Evolutionary conservation across 1,140 invertebrate species (phyloP).

Genomic region (Drosophila busckii): DNA sequence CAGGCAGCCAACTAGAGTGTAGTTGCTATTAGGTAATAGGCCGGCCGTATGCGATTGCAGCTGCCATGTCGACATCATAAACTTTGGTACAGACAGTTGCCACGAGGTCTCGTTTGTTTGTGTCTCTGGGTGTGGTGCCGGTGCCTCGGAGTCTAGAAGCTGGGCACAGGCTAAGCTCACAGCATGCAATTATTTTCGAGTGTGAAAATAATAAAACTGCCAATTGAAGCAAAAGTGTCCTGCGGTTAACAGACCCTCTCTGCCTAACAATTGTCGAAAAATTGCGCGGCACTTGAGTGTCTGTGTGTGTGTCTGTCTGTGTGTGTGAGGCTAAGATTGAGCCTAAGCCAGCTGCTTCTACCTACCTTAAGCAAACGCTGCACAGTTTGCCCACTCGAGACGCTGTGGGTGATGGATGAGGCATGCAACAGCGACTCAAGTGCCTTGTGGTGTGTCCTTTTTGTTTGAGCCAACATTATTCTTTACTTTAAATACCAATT

Average conservation of each 20-base stretch:
- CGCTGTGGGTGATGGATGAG: constrained; percentile 71
- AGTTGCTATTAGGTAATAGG: constrained; percentile 41
- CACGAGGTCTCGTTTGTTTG: constrained; percentile 42
- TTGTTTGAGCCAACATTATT: constrained; percentile 71
- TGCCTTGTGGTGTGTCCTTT: constrained; percentile 62
- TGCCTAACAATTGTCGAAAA: constrained; percentile 36
- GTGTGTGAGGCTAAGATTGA: no score
- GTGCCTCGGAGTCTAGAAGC: neutral
- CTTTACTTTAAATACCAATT: constrained; percentile 76
- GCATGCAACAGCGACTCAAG: constrained; percentile 45
- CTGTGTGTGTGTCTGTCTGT: neutral
- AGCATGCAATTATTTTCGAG: constrained; percentile 73
- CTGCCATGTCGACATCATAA: constrained; percentile 60
- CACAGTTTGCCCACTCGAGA: constrained; percentile 41
- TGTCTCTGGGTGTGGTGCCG: constrained; percentile 4
- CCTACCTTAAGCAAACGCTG: constrained; percentile 39
- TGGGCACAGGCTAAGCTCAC: constrained; percentile 54
- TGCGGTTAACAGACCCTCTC: constrained; percentile 36
- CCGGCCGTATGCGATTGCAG: constrained; percentile 44
- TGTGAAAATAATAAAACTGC: constrained; percentile 75
- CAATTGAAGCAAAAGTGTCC: constrained; percentile 58
- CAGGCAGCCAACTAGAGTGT: constrained; percentile 7
- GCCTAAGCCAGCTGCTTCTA: constrained; percentile 48
- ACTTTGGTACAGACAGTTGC: constrained; percentile 43
- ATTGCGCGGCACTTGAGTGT: constrained; percentile 52